These are phyloP conservation scores for Pediacus dermestoides DNA, from an alignment of 2,888 invertebrate genomes.

Conservation along the genomic window DNA sequence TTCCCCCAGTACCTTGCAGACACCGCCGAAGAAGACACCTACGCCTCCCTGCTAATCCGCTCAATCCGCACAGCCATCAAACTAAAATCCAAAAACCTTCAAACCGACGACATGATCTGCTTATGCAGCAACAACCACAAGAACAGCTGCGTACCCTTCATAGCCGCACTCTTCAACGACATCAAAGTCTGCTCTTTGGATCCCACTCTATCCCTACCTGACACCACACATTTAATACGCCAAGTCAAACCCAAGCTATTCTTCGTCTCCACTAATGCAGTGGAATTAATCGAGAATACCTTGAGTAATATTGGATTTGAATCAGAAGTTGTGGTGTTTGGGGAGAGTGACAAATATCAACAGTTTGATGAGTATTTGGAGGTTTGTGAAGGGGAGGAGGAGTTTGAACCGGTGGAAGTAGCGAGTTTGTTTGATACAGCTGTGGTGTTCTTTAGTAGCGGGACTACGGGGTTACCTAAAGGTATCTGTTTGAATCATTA, in stretches of 20 bases:
- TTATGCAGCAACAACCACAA: constrained; percentile 51
- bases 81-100: constrained; percentile 45
- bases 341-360: constrained; percentile 25
- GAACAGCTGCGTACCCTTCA: constrained; percentile 50
- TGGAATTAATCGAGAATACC: constrained; percentile 32
- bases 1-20: constrained; percentile 35
- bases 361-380: constrained; percentile 30
- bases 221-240: constrained; percentile 33
- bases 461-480: constrained; percentile 45
- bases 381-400: constrained; percentile 28
- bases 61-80: constrained; percentile 50
- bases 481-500: constrained; percentile 39
- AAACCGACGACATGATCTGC: constrained; percentile 49
- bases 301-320: constrained; percentile 26
- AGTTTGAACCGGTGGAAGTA: constrained; percentile 30
- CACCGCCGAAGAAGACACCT: constrained; percentile 50
- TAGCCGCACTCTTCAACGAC: constrained; percentile 52
- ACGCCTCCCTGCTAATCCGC: constrained; percentile 44
- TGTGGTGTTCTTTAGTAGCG: constrained; percentile 40
- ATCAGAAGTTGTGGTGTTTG: constrained; percentile 38
- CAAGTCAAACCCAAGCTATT: constrained; percentile 37
- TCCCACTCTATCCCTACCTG: constrained; percentile 31
- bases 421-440: constrained; percentile 27
- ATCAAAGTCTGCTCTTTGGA: constrained; percentile 38
- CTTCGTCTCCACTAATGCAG: constrained; percentile 33